These are phyloP conservation scores for Rhabdomys pumilio DNA, from an alignment of 2,797 vertebrate species.

Conservation along the genomic window DNA sequence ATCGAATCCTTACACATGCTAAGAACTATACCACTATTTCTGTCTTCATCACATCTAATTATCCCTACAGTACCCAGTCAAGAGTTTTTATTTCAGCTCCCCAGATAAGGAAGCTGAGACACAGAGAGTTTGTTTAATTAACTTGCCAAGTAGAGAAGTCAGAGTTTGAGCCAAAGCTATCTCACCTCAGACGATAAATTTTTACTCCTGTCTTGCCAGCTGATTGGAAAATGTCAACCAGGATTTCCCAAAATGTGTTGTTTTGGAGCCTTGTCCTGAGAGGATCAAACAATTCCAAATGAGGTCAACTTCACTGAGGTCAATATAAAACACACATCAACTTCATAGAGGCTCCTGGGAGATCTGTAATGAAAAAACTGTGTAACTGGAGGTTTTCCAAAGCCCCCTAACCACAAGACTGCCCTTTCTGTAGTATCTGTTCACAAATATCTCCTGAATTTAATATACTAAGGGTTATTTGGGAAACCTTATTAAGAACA, in stretches of 20 bases:
- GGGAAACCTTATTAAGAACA: slow-evolving; percentile 38
- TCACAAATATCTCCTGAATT: slow-evolving; percentile 24
- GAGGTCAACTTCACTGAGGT: neutral
- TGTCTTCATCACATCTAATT: neutral
- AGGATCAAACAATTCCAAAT: slow-evolving; percentile 45
- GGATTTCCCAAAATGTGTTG: slow-evolving; percentile 41
- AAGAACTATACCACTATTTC: neutral
- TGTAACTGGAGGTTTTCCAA: slow-evolving; percentile 45
- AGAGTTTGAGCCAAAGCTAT: slow-evolving; percentile 37
- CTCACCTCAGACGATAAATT: neutral
- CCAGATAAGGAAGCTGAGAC: neutral
- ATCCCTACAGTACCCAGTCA: neutral
- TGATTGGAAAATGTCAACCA: slow-evolving; percentile 31
- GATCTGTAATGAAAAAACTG: slow-evolving; percentile 2
- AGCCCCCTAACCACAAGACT: slow-evolving; percentile 16
- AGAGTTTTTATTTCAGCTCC: neutral
- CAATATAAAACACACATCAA: slow-evolving; percentile 43
- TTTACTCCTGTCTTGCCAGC: neutral
- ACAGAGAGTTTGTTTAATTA: slow-evolving; percentile 12
- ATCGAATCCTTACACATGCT: neutral
- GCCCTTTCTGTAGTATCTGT: slow-evolving; percentile 19
- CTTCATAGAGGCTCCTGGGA: slow-evolving; percentile 19
- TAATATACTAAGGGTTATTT: neutral
- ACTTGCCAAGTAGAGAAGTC: neutral
- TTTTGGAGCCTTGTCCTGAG: neutral